Conservation (phyloP, 1,140 invertebrate genomes). For the Agraylea sexmaculata region DNA sequence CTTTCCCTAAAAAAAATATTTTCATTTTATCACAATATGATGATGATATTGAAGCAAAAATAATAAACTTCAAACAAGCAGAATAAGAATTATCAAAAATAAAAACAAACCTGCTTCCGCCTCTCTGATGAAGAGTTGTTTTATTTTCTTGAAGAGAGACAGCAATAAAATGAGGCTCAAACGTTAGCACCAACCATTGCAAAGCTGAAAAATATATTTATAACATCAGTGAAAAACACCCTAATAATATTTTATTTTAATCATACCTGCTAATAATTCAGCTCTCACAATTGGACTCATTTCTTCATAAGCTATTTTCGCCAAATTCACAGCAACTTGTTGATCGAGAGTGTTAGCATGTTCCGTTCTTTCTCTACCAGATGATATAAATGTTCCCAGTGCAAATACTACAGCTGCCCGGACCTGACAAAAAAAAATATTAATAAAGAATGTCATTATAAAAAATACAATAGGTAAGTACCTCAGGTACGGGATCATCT, state of each 20-base stretch:
- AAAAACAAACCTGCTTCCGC: slow-evolving; percentile 16
- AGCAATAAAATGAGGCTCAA: slow-evolving; percentile 80
- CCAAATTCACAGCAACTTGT: slow-evolving; percentile 74
- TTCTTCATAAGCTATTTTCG: slow-evolving; percentile 66
- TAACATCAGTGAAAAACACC: slow-evolving; percentile 4
- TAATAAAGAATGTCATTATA: slow-evolving; percentile 1
- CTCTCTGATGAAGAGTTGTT: slow-evolving; percentile 13
- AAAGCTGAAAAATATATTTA: slow-evolving; percentile 44
- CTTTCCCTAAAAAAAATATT: slow-evolving; percentile 12
- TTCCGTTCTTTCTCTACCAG: slow-evolving; percentile 63
- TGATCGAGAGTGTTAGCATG: slow-evolving; percentile 91
- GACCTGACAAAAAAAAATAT: slow-evolving; percentile 52
- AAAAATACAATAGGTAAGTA: slow-evolving; percentile 28
- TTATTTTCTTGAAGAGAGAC: slow-evolving; percentile 59
- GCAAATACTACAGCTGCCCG: slow-evolving; percentile 84
- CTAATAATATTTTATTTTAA: slow-evolving; percentile 1
- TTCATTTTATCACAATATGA: background rate
- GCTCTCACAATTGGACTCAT: slow-evolving; percentile 81
- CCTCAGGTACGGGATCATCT: slow-evolving; percentile 73
- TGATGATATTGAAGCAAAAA: background rate
- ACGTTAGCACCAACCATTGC: slow-evolving; percentile 82
- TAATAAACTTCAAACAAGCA: background rate
- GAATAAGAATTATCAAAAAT: background rate
- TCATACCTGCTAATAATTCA: slow-evolving; percentile 47
- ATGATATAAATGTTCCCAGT: slow-evolving; percentile 81